Conservation (phyloP, 2,113 vertebrate species). For the Excalfactoria chinensis region DNA sequence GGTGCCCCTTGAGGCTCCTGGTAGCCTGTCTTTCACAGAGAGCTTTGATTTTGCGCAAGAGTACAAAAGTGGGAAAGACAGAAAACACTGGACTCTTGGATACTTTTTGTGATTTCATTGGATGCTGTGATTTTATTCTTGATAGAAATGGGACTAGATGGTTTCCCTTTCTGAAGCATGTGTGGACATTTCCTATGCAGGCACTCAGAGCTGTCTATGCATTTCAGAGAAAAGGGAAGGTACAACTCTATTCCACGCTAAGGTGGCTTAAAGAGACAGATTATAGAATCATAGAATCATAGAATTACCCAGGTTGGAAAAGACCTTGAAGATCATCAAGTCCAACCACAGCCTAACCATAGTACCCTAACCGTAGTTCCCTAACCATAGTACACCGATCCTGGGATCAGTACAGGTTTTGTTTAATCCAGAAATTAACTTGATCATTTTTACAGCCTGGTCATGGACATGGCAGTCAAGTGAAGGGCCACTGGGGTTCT, state of each 20-base stretch:
- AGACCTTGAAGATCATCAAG: too few relatives aligned
- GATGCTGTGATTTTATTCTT: background rate
- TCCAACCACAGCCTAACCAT: too few relatives aligned
- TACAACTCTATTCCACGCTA: background rate
- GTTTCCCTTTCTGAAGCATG: background rate
- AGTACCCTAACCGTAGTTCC: too few relatives aligned
- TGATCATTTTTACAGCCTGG: background rate
- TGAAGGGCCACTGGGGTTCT: too few relatives aligned
- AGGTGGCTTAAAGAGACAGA: background rate
- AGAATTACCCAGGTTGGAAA: too few relatives aligned
- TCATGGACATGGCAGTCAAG: background rate
- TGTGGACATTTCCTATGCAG: background rate
- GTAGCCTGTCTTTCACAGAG: background rate
- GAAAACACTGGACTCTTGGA: background rate
- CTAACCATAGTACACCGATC: too few relatives aligned
- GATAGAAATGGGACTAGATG: background rate
- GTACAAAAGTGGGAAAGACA: background rate
- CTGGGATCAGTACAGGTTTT: background rate
- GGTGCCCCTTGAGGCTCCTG: background rate
- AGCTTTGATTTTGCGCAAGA: slow-evolving; percentile 22
- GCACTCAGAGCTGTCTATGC: background rate
- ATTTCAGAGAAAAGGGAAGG: background rate
- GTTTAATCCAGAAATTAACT: background rate
- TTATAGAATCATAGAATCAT: too few relatives aligned
- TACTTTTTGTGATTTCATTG: background rate